Conservation (phyloP, 2,113 vertebrate genomes). For the Ophthalmolycus amberensis region DNA sequence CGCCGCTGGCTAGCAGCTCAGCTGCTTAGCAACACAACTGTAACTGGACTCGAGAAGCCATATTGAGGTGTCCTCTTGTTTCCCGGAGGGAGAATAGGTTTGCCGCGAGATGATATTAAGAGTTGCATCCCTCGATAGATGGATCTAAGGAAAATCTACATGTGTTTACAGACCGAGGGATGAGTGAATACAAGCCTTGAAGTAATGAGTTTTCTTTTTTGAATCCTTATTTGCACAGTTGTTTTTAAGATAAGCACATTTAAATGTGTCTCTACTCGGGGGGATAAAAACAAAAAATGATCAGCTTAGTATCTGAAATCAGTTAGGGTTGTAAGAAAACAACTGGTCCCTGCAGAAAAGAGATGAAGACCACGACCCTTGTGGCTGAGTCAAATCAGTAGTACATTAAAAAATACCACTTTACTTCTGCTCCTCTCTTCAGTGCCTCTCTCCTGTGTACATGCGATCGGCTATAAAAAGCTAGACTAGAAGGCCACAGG, state of each 20-base stretch:
- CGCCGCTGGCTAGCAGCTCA: conserved; percentile 45
- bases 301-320: conserved; percentile 40
- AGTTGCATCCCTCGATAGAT: conserved; percentile 52
- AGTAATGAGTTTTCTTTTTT: conserved; percentile 48
- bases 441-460: conserved; percentile 49
- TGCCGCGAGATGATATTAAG: conserved; percentile 41
- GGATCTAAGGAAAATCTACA: conserved; percentile 50
- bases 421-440: conserved; percentile 20
- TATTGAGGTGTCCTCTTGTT: conserved; percentile 49
- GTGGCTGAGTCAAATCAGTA: conserved; percentile 34
- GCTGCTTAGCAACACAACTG: conserved; percentile 67
- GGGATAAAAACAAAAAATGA: conserved; percentile 42
- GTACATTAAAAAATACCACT: conserved; percentile 38
- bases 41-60: conserved; percentile 65
- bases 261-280: conserved; percentile 27
- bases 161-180: conserved; percentile 40
- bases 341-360: conserved; percentile 1
- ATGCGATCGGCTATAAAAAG: conserved; percentile 67
- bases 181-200: conserved; percentile 25
- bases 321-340: conserved; percentile 32
- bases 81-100: conserved; percentile 48
- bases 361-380: conserved; percentile 18
- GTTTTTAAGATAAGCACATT: conserved; percentile 49
- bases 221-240: conserved; percentile 47
- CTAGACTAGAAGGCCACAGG: conserved; percentile 74